Evolutionary conservation across 2,888 invertebrate species (phyloP), one percentile per base, ranked within the genome.

Genomic region (Koerneria pararmatus): DNA sequence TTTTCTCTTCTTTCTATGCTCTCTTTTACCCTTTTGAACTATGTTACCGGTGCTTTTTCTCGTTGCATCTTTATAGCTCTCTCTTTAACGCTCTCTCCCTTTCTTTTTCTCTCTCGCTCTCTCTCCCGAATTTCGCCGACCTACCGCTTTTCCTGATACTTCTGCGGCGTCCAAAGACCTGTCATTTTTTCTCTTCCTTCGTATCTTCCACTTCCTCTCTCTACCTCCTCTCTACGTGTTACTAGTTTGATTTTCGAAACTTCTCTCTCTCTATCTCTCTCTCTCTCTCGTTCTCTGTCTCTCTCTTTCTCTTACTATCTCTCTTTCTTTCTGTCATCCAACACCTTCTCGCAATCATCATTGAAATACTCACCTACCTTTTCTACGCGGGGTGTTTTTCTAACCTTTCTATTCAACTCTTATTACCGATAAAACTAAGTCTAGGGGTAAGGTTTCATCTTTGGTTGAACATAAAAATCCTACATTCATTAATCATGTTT

Each of bases 1-100:
- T 57, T 5, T 34, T 2, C 3, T 34, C 22, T 4, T 32, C 15
- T 2, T 32, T 32, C 27, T 22, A 34, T 32, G n/a, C 34, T 57
- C 57, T 57, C 27, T 35, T 8, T 32, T 34, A 22, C 22, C n/a
- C 24, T 51, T 51, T n/a, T n/a, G n/a, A n/a, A n/a, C n/a, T 35
- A 32, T 34, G 32, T 15, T 34, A n/a, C 32, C 8, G 4, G 32
- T 22, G 32, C 35, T 35, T 56, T n/a, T 56, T 35, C n/a, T 58
- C 58, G 24, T 8, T 58, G 15, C 41, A 27, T 58, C 60, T 57
- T 22, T 27, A 46, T n/a, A 22, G 22, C 24, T 60, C 60, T 31
- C 41, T 32, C 48, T 29, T 34, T n/a, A 46, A 3, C 46, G 32
- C 46, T 19, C 34, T 35, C 24, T 15, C 48, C 35, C 60, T 60